Evolutionary conservation across 1,140 invertebrate species (phyloP), one percentile per base, ranked within the genome.

Genomic region (Metopolophium dirhodum): DNA sequence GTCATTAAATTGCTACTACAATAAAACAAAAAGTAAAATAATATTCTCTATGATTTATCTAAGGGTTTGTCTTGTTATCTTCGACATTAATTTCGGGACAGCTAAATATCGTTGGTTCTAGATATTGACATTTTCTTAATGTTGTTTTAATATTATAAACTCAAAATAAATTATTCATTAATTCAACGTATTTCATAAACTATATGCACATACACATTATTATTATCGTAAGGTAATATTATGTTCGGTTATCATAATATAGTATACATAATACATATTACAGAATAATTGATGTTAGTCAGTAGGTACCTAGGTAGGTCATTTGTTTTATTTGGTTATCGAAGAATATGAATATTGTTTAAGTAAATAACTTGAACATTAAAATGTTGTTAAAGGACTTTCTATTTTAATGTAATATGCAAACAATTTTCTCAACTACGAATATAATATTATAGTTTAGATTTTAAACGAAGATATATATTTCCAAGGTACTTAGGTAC

Each of bases 221-320:
- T n/a, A 77, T 77, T 35, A 77, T 6, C 61, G n/a, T n/a, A 77
- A 77, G 61, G n/a, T 77, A 77, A 77, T 77, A 23, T n/a, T n/a
- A 77, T 77, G 61, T 77, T 77, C 14, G 30, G 61, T 77, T 77
- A 77, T 77, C 61, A 77, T 77, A 77, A 77, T 77, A 77, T n/a
- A 77, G n/a, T 77, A 77, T n/a, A n/a, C n/a, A 77, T 77, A 77
- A 18, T 20, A 77, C 61, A 77, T 77, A 68, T 18, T n/a, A 77
- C 14, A 7, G 6, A 7, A 54, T 54, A 22, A 0, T 1, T 6
- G 14, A 54, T 51, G 20, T 51, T 51, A 51, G 20, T 51, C 18
- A 22, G 51, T 2, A 54, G 3, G 22, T 51, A 51, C 14, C 9
- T 61, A 14, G 57, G 11, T 77, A 18, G n/a, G 61, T 77, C 4